Conservation (phyloP, 2,888 invertebrate species). For the Agrotis exclamationis region DNA sequence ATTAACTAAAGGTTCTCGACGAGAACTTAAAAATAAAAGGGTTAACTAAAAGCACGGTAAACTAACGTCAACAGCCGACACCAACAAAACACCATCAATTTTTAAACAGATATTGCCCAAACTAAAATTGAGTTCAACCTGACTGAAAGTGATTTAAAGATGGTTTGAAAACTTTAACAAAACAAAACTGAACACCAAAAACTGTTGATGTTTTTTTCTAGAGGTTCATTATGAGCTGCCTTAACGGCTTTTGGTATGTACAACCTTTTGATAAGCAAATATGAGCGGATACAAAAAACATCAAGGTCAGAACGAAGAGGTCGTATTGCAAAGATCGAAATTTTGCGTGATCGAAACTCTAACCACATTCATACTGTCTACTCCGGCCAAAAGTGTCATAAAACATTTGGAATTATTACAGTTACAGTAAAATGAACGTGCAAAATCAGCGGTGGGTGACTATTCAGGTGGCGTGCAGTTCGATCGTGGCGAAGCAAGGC, state of each 20-base stretch:
- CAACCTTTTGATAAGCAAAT: constrained; percentile 55
- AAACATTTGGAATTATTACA: constrained; percentile 80
- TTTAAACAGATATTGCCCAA: constrained; percentile 22
- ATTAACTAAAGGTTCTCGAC: constrained; percentile 50
- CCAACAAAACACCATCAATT: constrained; percentile 39
- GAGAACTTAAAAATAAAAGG: constrained; percentile 40
- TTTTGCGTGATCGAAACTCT: constrained; percentile 79
- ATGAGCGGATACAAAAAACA: constrained; percentile 68
- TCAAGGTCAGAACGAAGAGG: constrained; percentile 71
- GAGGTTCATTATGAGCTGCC: constrained; percentile 7
- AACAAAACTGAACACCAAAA: constrained; percentile 18
- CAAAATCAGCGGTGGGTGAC: constrained; percentile 86
- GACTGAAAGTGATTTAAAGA: constrained; percentile 4
- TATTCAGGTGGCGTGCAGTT: constrained; percentile 88
- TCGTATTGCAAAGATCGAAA: constrained; percentile 75
- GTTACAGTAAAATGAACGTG: constrained; percentile 81
- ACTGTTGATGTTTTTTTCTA: constrained; percentile 16
- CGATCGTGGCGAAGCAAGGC: constrained; percentile 89
- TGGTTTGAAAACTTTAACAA: constrained; percentile 22
- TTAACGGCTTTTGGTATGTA: constrained; percentile 26
- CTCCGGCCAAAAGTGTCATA: constrained; percentile 79
- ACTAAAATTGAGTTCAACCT: not conserved
- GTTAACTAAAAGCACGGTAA: constrained; percentile 38
- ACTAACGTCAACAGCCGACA: constrained; percentile 29
- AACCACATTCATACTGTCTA: constrained; percentile 75